These are phyloP conservation scores for Ascidia mentula DNA, from an alignment of 23 tunicate genomes.

Conservation along the genomic window DNA sequence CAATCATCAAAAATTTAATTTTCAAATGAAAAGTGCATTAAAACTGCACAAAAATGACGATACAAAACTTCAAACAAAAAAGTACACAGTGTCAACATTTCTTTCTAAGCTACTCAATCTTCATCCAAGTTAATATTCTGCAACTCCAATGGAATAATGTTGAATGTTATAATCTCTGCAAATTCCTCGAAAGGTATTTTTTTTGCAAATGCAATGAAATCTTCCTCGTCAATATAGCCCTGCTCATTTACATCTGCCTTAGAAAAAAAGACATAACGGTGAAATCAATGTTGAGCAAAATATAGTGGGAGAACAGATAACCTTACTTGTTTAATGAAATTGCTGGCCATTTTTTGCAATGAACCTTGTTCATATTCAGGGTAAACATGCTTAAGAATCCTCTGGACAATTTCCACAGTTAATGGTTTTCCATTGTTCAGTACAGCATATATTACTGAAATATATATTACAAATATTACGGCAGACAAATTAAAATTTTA, in stretches of 20 bases:
- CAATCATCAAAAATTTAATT: too few species aligned
- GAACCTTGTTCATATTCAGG: conserved; percentile 1
- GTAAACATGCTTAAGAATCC: conserved; percentile 17
- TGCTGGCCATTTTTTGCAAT: neutral
- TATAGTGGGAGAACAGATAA: neutral
- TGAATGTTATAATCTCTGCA: conserved; percentile 1
- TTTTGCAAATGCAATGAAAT: conserved; percentile 39
- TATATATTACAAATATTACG: conserved; percentile 1
- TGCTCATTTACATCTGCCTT: conserved; percentile 38
- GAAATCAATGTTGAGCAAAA: too few species aligned
- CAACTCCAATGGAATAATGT: conserved; percentile 23
- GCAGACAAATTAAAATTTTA: too few species aligned
- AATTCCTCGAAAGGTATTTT: conserved; percentile 23
- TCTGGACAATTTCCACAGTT: neutral
- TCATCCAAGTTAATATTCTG: neutral
- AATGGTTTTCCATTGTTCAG: conserved; percentile 24
- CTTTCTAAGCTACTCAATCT: too few species aligned
- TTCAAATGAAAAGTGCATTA: too few species aligned
- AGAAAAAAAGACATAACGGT: neutral
- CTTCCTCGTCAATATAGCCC: conserved; percentile 48
- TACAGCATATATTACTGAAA: conserved; percentile 13
- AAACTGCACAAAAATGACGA: too few species aligned
- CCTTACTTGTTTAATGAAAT: conserved; percentile 15
- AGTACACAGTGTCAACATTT: too few species aligned
- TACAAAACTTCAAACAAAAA: too few species aligned